Percentiles rank a stretch among this genome's conserved stretches.
These are phyloP conservation scores for Fissipunctia ypsillon DNA, from an alignment of 2,888 invertebrate species.

Conservation along the genomic window DNA sequence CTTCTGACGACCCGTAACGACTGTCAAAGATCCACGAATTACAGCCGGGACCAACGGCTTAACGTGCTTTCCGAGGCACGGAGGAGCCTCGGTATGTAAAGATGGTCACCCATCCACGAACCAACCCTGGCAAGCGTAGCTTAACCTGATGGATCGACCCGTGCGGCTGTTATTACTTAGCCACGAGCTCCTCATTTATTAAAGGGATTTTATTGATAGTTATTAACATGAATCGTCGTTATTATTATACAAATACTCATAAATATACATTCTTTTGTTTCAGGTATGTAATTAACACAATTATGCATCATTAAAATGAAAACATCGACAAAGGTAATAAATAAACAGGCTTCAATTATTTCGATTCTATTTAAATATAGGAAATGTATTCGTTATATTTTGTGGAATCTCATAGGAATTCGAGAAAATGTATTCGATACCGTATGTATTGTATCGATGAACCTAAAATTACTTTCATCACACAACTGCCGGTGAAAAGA, in stretches of 20 bases:
- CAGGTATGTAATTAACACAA: conserved; percentile 57
- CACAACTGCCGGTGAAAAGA: not conserved
- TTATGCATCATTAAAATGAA: conserved; percentile 34
- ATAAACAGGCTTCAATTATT: conserved; percentile 35
- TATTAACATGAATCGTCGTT: not conserved
- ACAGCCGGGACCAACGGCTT: too few relatives aligned
- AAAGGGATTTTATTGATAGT: not conserved
- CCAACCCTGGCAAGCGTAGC: too few relatives aligned
- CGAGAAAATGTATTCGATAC: conserved; percentile 4
- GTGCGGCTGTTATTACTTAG: too few relatives aligned
- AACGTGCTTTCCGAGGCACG: too few relatives aligned
- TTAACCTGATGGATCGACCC: too few relatives aligned
- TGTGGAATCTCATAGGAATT: conserved; percentile 18
- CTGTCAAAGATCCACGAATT: too few relatives aligned
- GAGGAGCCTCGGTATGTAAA: too few relatives aligned
- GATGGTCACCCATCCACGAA: too few relatives aligned
- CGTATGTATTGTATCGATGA: not conserved
- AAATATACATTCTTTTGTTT: conserved; percentile 50
- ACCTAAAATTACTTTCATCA: conserved; percentile 2
- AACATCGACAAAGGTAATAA: conserved; percentile 49
- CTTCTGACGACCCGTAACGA: too few relatives aligned
- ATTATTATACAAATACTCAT: conserved; percentile 6
- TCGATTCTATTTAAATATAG: conserved; percentile 8
- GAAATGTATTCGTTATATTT: conserved; percentile 16
- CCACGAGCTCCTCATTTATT: too few relatives aligned